phyloP scores from a whole-genome alignment of 2,888 invertebrate species.

The Aproaerema taeniolella region DNA sequence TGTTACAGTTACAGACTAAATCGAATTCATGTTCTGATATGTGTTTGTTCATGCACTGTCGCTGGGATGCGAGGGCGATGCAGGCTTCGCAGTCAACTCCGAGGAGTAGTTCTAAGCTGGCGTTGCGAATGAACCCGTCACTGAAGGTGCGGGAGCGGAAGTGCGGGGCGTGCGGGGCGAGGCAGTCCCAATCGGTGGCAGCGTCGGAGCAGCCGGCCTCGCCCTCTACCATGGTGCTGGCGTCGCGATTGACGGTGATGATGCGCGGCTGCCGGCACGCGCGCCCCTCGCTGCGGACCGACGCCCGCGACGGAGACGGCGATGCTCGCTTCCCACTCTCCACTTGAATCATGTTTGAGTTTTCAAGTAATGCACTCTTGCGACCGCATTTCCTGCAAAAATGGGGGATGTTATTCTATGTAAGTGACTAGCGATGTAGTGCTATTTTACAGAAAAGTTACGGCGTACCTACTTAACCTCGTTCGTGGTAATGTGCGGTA shows the following conservation, averaged over 20 bases:
- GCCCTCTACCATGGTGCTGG: slow-evolving; percentile 69
- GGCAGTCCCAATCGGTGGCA: slow-evolving; percentile 41
- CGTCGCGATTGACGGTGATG: slow-evolving; percentile 71
- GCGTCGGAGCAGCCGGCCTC: slow-evolving; percentile 33
- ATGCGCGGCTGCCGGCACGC: slow-evolving; percentile 66
- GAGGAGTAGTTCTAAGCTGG: slow-evolving; percentile 67
- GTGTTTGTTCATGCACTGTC: slow-evolving; percentile 58
- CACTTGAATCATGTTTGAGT: slow-evolving; percentile 58
- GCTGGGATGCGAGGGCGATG: slow-evolving; percentile 60
- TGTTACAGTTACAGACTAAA: slow-evolving; percentile 66
- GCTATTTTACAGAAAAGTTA: background rate
- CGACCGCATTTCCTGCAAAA: slow-evolving; percentile 12
- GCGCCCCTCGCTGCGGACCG: slow-evolving; percentile 64
- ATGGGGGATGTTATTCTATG: slow-evolving; percentile 2
- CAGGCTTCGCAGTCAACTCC: slow-evolving; percentile 74
- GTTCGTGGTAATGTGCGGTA: background rate
- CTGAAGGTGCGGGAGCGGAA: slow-evolving; percentile 71
- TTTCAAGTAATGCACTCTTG: slow-evolving; percentile 10
- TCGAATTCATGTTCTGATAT: slow-evolving; percentile 62
- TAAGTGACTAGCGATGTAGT: slow-evolving; percentile 2
- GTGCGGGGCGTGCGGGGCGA: slow-evolving; percentile 47
- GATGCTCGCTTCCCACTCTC: slow-evolving; percentile 66
- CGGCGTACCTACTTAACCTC: background rate
- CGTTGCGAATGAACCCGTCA: slow-evolving; percentile 70
- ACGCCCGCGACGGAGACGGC: slow-evolving; percentile 66